A percentile compares a stretch with the other conserved stretches of the same genome.
phyloP scores from a whole-genome alignment of 2,797 vertebrate genomes.

The Phataginus tetradactyla region DNA sequence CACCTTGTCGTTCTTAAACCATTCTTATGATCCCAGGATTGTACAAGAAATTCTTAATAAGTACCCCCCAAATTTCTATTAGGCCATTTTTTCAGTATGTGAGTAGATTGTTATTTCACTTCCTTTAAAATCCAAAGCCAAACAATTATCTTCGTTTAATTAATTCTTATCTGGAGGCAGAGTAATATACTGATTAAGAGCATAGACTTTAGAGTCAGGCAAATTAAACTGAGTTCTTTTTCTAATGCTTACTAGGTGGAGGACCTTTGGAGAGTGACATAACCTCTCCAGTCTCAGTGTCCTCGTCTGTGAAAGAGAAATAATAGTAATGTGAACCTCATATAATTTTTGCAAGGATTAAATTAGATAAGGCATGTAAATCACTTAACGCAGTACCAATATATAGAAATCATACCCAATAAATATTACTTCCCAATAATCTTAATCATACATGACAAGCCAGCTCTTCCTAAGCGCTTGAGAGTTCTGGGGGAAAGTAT shows the following conservation, averaged over 20 bases:
- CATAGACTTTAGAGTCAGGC: not conserved
- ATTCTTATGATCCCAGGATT: not conserved
- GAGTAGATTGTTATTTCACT: not conserved
- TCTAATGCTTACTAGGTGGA: not conserved
- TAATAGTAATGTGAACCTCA: not conserved
- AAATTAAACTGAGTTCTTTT: slow-evolving; percentile 34
- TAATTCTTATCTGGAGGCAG: not conserved
- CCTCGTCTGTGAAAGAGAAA: not conserved
- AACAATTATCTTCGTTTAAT: slow-evolving; percentile 12
- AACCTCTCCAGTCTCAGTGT: not conserved
- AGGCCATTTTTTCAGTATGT: not conserved
- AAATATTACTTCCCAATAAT: not conserved
- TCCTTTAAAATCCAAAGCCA: slow-evolving; percentile 3
- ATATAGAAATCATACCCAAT: slow-evolving; percentile 24
- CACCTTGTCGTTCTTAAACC: slow-evolving; percentile 15
- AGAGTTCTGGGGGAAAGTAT: not conserved
- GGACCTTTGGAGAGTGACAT: not conserved
- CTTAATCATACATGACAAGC: slow-evolving; percentile 18
- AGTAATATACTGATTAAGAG: not conserved
- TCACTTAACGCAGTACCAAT: not conserved
- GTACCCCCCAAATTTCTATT: not conserved
- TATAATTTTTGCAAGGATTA: not conserved
- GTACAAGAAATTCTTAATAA: not conserved
- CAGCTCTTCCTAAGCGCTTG: not conserved
- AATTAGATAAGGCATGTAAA: slow-evolving; percentile 6